Conservation (phyloP, 2,888 invertebrate genomes). For the Mystacides longicornis region DNA sequence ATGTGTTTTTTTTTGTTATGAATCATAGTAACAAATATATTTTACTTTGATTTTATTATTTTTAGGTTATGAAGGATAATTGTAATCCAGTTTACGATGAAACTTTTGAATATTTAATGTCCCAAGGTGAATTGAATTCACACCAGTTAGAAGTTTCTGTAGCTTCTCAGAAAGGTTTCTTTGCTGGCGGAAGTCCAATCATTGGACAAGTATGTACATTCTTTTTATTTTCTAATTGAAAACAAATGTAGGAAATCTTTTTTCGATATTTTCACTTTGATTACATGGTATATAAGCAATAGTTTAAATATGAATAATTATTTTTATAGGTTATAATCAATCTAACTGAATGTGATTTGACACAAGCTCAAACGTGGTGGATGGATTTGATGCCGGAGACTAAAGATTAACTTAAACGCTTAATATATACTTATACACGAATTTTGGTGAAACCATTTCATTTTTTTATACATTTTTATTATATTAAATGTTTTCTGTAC, state of each 20-base stretch:
- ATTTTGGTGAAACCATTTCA: too few relatives aligned
- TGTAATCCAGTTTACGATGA: constrained; percentile 89
- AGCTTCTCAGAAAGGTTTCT: constrained; percentile 79
- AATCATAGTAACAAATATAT: too few relatives aligned
- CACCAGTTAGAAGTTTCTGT: constrained; percentile 79
- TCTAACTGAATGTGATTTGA: constrained; percentile 58
- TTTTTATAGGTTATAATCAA: constrained; percentile 50
- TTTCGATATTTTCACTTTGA: background rate
- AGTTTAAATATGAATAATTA: background rate
- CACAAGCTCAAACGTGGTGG: constrained; percentile 65
- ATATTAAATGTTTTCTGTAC: too few relatives aligned
- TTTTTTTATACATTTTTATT: too few relatives aligned
- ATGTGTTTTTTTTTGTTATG: background rate
- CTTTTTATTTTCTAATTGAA: background rate
- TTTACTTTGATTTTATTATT: too few relatives aligned
- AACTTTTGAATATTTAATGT: constrained; percentile 82
- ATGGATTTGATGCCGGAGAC: constrained; percentile 59
- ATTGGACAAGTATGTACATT: constrained; percentile 63
- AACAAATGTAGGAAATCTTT: background rate
- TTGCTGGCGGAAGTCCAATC: constrained; percentile 71
- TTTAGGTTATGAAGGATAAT: constrained; percentile 71
- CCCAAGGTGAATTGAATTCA: constrained; percentile 68
- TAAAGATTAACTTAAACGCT: constrained; percentile 21
- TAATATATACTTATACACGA: too few relatives aligned
- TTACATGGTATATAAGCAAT: too few relatives aligned